These are phyloP conservation scores for Nannospalax galili DNA, from an alignment of 2,113 vertebrate genomes.

Conservation along the genomic window DNA sequence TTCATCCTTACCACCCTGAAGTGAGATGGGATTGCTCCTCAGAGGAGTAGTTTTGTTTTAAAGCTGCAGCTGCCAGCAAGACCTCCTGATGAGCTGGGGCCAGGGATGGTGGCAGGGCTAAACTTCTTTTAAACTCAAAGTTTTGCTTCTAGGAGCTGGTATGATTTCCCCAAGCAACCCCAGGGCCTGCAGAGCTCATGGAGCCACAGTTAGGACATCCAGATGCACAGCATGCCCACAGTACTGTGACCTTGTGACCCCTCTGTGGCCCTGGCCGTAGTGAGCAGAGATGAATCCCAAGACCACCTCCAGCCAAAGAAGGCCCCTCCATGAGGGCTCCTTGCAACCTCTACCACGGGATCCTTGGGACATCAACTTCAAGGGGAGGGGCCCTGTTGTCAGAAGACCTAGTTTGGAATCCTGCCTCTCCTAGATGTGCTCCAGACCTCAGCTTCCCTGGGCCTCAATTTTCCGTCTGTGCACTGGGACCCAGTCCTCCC, in stretches of 20 bases:
- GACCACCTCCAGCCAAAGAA: background rate
- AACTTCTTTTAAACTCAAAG: background rate
- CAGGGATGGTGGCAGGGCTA: background rate
- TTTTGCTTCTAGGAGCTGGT: background rate
- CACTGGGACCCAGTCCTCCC: background rate
- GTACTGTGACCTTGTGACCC: background rate
- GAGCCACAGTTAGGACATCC: accelerated
- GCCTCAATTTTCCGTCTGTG: background rate
- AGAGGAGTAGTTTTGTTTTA: too few relatives aligned
- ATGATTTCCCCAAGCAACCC: too few relatives aligned
- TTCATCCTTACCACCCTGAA: too few relatives aligned
- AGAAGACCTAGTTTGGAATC: background rate
- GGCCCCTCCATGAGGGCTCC: background rate
- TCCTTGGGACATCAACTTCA: accelerated
- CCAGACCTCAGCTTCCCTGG: background rate
- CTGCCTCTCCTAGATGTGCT: background rate
- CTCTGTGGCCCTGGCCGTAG: background rate
- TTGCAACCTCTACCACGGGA: background rate
- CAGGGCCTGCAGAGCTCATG: too few relatives aligned
- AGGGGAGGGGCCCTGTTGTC: background rate
- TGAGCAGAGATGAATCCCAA: background rate
- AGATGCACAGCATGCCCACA: background rate
- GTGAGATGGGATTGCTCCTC: too few relatives aligned
- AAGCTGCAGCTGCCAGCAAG: too few relatives aligned
- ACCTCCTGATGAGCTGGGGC: too few relatives aligned